phyloP scores from a whole-genome alignment of 2,888 invertebrate species.

The Macrosiphum euphorbiae region DNA sequence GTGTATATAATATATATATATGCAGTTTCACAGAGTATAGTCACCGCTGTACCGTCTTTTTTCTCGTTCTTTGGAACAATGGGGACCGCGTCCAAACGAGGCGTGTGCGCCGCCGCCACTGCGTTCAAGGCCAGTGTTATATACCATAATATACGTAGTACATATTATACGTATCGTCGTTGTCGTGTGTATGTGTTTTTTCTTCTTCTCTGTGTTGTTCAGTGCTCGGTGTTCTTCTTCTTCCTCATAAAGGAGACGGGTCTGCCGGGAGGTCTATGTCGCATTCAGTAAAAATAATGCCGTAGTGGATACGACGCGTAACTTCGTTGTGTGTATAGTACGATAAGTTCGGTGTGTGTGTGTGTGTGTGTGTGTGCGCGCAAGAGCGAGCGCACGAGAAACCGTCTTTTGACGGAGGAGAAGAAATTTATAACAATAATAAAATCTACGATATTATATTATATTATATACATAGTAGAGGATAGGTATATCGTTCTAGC shows the following conservation, averaged over 20 bases:
- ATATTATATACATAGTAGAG: neutral
- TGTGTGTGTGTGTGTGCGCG: neutral
- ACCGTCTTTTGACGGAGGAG: neutral
- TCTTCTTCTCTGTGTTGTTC: slow-evolving; percentile 9
- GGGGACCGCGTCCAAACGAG: slow-evolving; percentile 61
- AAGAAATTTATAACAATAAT: slow-evolving; percentile 1
- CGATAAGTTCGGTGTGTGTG: neutral
- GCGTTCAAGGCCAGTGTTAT: slow-evolving; percentile 54
- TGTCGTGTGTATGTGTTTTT: slow-evolving; percentile 20
- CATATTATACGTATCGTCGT: neutral
- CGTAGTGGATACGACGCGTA: neutral
- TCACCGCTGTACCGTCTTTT: slow-evolving; percentile 40
- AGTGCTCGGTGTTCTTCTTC: slow-evolving; percentile 2
- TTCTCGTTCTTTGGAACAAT: slow-evolving; percentile 60
- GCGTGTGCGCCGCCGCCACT: slow-evolving; percentile 46
- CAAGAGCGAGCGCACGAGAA: neutral
- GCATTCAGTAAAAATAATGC: slow-evolving; percentile 48
- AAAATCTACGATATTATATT: neutral
- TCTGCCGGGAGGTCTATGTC: slow-evolving; percentile 60
- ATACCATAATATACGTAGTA: slow-evolving; percentile 17
- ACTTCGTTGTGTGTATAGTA: neutral
- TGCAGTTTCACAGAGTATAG: slow-evolving; percentile 16
- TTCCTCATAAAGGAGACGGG: slow-evolving; percentile 18
- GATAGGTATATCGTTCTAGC: neutral
- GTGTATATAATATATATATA: neutral